Conservation (phyloP, 2,888 invertebrate genomes). For the Phytoseiulus persimilis region DNA sequence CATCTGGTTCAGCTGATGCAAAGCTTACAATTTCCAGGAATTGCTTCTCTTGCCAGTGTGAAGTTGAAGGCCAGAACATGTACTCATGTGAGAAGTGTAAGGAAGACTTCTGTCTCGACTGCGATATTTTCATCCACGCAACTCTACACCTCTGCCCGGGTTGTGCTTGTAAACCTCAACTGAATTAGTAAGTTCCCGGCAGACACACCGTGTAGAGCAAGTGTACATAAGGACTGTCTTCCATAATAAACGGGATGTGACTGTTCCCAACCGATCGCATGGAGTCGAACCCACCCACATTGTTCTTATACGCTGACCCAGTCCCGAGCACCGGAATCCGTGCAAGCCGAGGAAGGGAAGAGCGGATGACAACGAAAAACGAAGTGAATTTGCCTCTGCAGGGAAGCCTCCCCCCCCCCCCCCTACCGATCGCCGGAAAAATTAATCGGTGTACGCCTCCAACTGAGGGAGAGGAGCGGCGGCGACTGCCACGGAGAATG, state of each 20-base stretch:
- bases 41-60: constrained; percentile 24
- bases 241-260: neutral
- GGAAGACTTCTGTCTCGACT: constrained; percentile 80
- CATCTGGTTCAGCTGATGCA: too few relatives aligned
- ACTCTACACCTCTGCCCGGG: constrained; percentile 92
- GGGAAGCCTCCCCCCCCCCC: too few relatives aligned
- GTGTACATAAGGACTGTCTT: neutral
- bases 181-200: neutral
- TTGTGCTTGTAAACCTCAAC: constrained; percentile 58
- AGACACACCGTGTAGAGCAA: neutral
- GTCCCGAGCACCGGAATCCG: too few relatives aligned
- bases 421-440: too few relatives aligned
- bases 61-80: constrained; percentile 52
- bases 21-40: neutral
- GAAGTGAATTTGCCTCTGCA: too few relatives aligned
- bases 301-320: too few relatives aligned
- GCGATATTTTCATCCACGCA: constrained; percentile 87
- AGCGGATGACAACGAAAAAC: too few relatives aligned
- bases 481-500: too few relatives aligned
- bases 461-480: too few relatives aligned
- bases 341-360: too few relatives aligned
- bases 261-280: neutral
- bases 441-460: too few relatives aligned
- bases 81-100: constrained; percentile 72
- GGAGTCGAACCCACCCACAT: too few relatives aligned